Base-by-base conservation (phyloP, 2,888 invertebrate species). In the Nomada hirtipes region DNA sequence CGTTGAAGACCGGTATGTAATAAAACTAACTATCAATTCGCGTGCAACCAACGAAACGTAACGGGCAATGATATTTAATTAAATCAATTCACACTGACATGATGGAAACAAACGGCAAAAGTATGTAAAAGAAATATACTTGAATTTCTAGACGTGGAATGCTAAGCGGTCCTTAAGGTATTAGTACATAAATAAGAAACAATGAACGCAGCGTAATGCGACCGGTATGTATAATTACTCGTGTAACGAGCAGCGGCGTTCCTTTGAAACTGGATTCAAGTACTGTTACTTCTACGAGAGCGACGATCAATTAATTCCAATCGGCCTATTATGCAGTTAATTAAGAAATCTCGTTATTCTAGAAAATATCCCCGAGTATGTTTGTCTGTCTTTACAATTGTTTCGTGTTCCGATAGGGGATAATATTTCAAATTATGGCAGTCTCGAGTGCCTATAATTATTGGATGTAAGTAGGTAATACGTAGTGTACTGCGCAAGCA, bases 261-360 rank as follows among this genome's bases (percentile, higher is more conserved):
- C 76, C 71, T 83, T 83, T 73, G 76, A 83, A 68, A 65, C 71
- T 26, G 74, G 63, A 78, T 74, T 74, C 44, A 13, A 53, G 52
- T 72, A 78, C 82, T 76, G 78, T 71, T 82, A 84, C 52, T 44
- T 77, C 68, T 29, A 47, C 18, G 68, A 70, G 42, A 77, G 55
- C 73, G 73, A 63, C 53, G 57, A 70, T 76, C 76, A 79, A 79
- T 80, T 76, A 71, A 76, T 83, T 76, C 65, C 72, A 57, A 78
- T 82, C 77, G 75, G 18, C 61, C 67, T 11, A 55, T 63, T 82
- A 75, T 71, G 79, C 73, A 36, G 72, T 83, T 87, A 85, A 87
- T 85, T 86, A 79, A 85, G 80, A 80, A 78, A 76, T 74, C 78
- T 85, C 64, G 59, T 75, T 78, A 63, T 59, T 57, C 36, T 61